Conservation (phyloP, 1,140 invertebrate genomes). For the Harpegnathos saltator region DNA sequence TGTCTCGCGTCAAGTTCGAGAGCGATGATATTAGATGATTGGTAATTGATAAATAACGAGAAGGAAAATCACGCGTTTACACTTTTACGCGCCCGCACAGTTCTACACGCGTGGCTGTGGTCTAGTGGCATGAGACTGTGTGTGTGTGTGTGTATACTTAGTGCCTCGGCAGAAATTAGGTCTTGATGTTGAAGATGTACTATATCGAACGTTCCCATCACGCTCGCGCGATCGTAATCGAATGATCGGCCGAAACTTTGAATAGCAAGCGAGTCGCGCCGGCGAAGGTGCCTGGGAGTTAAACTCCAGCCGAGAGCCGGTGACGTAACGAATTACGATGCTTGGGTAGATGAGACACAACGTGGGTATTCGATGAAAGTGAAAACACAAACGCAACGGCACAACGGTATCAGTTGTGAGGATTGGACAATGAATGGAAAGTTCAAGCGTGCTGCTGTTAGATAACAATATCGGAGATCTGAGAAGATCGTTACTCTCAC, state of each 20-base stretch:
- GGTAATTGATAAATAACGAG: too few species aligned
- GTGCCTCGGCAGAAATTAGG: too few species aligned
- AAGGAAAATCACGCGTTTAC: too few species aligned
- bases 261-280: background rate
- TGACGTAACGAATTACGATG: background rate
- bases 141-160: too few species aligned
- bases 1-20: background rate
- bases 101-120: too few species aligned
- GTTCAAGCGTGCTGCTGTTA: conserved; percentile 34
- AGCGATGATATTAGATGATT: too few species aligned
- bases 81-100: too few species aligned
- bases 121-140: too few species aligned
- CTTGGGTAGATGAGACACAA: background rate
- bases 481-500: background rate
- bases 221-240: too few species aligned
- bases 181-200: too few species aligned
- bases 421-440: conserved; percentile 45
- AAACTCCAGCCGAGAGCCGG: background rate
- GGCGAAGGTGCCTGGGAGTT: background rate
- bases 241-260: too few species aligned
- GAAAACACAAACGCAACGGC: conserved; percentile 30
- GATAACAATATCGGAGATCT: conserved; percentile 40
- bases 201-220: too few species aligned
- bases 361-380: conserved; percentile 31
- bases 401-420: conserved; percentile 50